Percentiles rank a stretch among this genome's conserved stretches.
Evolutionary conservation across 2,113 vertebrate species (phyloP).

Genomic region (Ariopsis seemanni): DNA sequence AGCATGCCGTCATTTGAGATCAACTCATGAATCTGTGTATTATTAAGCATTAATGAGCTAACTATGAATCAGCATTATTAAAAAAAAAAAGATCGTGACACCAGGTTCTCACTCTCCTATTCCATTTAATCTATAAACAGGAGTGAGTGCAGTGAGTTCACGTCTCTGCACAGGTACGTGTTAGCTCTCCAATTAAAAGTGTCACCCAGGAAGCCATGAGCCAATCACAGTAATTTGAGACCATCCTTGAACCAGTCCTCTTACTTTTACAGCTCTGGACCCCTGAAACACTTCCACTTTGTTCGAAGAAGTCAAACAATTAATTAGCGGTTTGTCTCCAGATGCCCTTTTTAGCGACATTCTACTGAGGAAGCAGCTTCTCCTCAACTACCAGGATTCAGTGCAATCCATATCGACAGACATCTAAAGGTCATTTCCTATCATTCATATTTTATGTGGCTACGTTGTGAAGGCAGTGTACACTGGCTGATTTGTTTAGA

Average conservation of each 20-base stretch:
- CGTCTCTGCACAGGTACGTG: slow-evolving; percentile 8
- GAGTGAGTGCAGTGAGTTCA: not conserved
- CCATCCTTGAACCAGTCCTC: not conserved
- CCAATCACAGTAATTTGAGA: not conserved
- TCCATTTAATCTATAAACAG: not conserved
- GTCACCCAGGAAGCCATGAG: slow-evolving; percentile 14
- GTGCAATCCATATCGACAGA: slow-evolving; percentile 54
- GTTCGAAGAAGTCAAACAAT: slow-evolving; percentile 59
- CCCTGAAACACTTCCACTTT: slow-evolving; percentile 32
- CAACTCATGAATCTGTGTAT: not conserved
- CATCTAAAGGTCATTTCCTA: slow-evolving; percentile 65
- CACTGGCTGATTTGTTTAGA: slow-evolving; percentile 47
- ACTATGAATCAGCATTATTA: not conserved
- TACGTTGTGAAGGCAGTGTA: slow-evolving; percentile 29
- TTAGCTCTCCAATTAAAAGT: slow-evolving; percentile 35
- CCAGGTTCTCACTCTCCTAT: not conserved
- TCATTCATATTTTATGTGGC: slow-evolving; percentile 67
- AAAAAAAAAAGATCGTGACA: no score
- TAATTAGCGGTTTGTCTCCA: slow-evolving; percentile 68
- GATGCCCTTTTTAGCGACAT: slow-evolving; percentile 70
- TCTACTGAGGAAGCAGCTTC: slow-evolving; percentile 65
- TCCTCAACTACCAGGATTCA: slow-evolving; percentile 59
- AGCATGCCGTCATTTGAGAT: no score
- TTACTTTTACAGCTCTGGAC: not conserved
- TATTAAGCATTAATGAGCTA: not conserved